Base-by-base conservation (phyloP, 2,113 vertebrate species). In the Apteryx mantelli region DNA sequence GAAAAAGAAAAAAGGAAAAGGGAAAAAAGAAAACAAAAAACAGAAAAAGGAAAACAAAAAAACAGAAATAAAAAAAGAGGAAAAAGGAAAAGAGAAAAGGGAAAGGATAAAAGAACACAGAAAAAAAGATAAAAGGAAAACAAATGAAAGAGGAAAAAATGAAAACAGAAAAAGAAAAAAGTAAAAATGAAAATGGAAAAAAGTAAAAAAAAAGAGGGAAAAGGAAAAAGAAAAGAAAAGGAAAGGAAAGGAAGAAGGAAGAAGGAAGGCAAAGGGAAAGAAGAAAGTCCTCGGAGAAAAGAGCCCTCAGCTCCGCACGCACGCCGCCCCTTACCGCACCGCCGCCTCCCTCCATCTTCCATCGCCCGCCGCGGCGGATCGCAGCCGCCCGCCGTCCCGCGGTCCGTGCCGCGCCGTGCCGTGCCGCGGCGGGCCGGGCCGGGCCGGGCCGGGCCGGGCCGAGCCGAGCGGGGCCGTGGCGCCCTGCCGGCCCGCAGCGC, bases 261-360 rank as follows among this genome's bases (percentile, higher is more conserved):
- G 38, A 18, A 6, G 5, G 24, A 63, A 22, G 2, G 10, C 5
- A 3, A 11, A 10, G 30, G 9, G 13, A 8, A 40, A 34, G 34
- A 15, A 16, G 42, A 30, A 36, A 4, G 12, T 4, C 7, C 46
- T 48, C 46, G n/a, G 18, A 2, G 9, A 6, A 17, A 69, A 79
- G 91, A 22, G 44, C 18, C 65, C 17, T 25, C 16, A 30, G 25
- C 58, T 16, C 83, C 56, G 63, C 74, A 28, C 55, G 24, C 55
- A 50, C 60, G 26, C 50, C 63, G 44, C 44, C 56, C 82, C 95
- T 95, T 95, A 95, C 94, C 94, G 81, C 91, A 69, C 85, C 65
- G 71, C 85, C 85, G 42, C 46, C 53, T 74, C 85, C 85, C 44
- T 91, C 94, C 94, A 95, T 95, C 94, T 91, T 80, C 91, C 94